Base-by-base conservation (phyloP, 2,113 vertebrate species). In the Gymnarchus niloticus region DNA sequence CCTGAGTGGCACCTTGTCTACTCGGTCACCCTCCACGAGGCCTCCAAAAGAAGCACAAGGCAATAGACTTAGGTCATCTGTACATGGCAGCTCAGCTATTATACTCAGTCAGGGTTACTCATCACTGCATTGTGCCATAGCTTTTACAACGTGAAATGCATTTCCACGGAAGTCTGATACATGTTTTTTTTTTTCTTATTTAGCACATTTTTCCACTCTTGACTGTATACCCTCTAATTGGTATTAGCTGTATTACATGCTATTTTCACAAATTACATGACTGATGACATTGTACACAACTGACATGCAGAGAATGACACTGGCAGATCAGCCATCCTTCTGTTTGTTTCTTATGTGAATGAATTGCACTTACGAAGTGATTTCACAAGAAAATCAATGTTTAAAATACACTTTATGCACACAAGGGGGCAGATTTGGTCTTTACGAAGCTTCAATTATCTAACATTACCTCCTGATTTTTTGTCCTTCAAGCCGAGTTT, bases 361-460 rank as follows among this genome's bases (percentile, higher is more conserved):
- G 0, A 59, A 25, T 33, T 37, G 12, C n/a, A 44, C 10, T 77
- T 17, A 65, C 19, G 19, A 23, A 4, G 59, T 65, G 1, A 7
- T 25, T 56, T 82, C 17, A 54, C 6, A 56, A 21, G n/a, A 33
- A 28, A 44, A 59, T 44, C 25, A 5, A 3, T 5, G 9, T 17
- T 7, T 48, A 19, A 78, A n/a, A 44, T 56, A 44, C 33, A 23
- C 21, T 4, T 23, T 57, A 48, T 73, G 41, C n/a, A 52, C 84
- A 85, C 37, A 28, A 80, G 84, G 73, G 84, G 84, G 73, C 69
- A 80, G 10, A 19, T n/a, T 85, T 59, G 57, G 6, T 56, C 84
- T 52, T 41, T 78, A 37, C 17, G 28, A 56, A 33, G 48, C 33
- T 33, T 69, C 25, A 52, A 9, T 8, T 41, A 83, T 54, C 28